Percentiles rank a stretch among this genome's conserved stretches.
Conservation (phyloP, 2,797 vertebrate species). For the Tauraco hartlaubi region DNA sequence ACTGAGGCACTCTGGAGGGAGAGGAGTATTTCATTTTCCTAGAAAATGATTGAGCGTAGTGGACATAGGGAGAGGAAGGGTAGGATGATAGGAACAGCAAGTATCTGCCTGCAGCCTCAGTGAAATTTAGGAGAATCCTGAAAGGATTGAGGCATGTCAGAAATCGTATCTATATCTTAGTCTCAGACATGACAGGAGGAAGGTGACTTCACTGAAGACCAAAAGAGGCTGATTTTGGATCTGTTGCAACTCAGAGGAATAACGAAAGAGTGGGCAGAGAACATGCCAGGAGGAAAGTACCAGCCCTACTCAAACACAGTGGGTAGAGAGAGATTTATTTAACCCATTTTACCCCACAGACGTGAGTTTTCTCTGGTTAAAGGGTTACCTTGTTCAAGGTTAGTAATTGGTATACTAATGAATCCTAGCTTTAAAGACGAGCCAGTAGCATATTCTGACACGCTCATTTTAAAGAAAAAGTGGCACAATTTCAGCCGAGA, state of each 20-base stretch:
- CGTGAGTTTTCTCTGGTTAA: not conserved
- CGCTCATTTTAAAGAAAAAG: not conserved
- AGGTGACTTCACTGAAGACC: not conserved
- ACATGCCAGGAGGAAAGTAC: not conserved
- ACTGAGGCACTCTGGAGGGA: not conserved
- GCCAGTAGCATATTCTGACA: not conserved
- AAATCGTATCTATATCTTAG: not conserved
- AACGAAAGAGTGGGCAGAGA: not conserved
- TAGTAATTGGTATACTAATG: not conserved
- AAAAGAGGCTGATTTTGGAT: not conserved
- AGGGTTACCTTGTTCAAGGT: not conserved
- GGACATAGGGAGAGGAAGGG: not conserved
- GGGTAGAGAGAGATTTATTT: not conserved
- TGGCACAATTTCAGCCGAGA: not conserved
- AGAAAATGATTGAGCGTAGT: not conserved
- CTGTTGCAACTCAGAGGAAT: not conserved
- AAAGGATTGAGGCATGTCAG: not conserved
- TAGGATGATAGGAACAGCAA: not conserved
- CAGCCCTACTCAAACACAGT: fast-evolving
- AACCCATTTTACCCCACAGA: not conserved
- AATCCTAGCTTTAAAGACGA: not conserved
- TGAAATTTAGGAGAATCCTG: not conserved
- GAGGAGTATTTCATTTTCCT: not conserved
- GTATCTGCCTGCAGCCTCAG: not conserved
- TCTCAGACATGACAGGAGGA: not conserved